Conservation (phyloP, 2,113 vertebrate species). For the Taxidea taxus region DNA sequence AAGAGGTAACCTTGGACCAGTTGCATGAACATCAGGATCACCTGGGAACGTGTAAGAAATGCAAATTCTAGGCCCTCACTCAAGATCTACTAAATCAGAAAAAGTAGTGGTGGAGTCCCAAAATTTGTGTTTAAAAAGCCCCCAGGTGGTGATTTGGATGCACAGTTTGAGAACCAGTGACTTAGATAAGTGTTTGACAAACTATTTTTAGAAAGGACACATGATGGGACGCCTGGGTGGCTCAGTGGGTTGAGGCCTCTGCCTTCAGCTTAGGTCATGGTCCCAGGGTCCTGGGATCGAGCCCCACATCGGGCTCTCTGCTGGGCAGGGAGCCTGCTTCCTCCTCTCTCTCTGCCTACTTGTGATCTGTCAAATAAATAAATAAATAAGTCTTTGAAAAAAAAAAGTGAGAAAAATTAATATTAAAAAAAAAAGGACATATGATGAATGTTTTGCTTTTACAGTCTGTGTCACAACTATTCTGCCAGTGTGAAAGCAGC, state of each 20-base stretch:
- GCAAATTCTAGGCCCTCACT: neutral
- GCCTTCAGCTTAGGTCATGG: too few species aligned
- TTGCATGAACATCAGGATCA: neutral
- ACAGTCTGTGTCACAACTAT: neutral
- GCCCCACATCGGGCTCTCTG: too few species aligned
- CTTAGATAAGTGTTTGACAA: neutral
- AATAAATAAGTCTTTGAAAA: too few species aligned
- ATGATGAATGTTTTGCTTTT: neutral
- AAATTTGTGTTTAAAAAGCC: neutral
- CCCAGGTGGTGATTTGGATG: neutral
- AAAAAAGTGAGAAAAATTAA: too few species aligned
- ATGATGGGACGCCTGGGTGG: too few species aligned
- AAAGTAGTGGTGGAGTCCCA: neutral
- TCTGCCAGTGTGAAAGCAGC: neutral
- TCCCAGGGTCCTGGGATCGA: too few species aligned
- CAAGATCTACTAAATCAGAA: neutral
- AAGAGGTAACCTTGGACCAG: neutral
- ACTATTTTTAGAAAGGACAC: neutral
- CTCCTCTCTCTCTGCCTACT: too few species aligned
- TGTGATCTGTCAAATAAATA: too few species aligned
- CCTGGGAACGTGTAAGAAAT: neutral
- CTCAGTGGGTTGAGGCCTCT: too few species aligned
- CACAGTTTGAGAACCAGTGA: neutral
- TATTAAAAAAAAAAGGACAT: too few species aligned
- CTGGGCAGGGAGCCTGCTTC: too few species aligned